A percentile compares a stretch with the other conserved stretches of the same genome.
Evolutionary conservation across 2,888 invertebrate genomes (phyloP).

Genomic region (Euzophera pinguis): DNA sequence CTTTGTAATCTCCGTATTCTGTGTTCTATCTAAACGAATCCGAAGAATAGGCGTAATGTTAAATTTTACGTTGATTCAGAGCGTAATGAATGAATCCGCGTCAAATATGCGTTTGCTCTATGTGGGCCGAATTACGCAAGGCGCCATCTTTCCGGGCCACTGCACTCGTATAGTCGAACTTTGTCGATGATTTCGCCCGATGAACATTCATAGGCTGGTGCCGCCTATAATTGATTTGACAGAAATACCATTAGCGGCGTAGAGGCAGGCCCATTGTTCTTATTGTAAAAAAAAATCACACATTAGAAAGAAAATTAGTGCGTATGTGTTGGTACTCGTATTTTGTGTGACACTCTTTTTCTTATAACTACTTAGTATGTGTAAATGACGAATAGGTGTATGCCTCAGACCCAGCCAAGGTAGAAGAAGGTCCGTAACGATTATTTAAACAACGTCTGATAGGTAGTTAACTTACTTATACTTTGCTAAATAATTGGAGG

Average conservation of each 20-base stretch:
- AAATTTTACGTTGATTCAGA: constrained; percentile 44
- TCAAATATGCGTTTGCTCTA: constrained; percentile 46
- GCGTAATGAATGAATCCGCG: constrained; percentile 52
- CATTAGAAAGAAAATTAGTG: too few relatives aligned
- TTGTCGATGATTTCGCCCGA: constrained; percentile 40
- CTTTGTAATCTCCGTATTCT: not conserved
- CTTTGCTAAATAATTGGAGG: too few relatives aligned
- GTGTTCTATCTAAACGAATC: not conserved
- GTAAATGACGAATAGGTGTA: too few relatives aligned
- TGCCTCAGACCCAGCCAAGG: too few relatives aligned
- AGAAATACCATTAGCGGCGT: not conserved
- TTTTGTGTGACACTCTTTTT: not conserved
- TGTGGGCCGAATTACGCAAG: constrained; percentile 57
- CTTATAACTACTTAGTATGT: too few relatives aligned
- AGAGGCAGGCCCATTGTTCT: not conserved
- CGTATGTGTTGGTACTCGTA: not conserved
- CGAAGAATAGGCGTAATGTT: constrained; percentile 26
- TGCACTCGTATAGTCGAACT: constrained; percentile 65
- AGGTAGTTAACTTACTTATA: too few relatives aligned
- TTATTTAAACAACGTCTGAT: too few relatives aligned
- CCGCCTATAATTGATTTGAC: constrained; percentile 34
- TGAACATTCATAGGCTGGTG: constrained; percentile 44
- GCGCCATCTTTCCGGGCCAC: constrained; percentile 58
- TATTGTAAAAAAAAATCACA: not conserved
- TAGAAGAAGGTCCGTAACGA: too few relatives aligned